These are phyloP conservation scores for Matsumurasca onukii DNA, from an alignment of 1,140 invertebrate species.

Conservation along the genomic window DNA sequence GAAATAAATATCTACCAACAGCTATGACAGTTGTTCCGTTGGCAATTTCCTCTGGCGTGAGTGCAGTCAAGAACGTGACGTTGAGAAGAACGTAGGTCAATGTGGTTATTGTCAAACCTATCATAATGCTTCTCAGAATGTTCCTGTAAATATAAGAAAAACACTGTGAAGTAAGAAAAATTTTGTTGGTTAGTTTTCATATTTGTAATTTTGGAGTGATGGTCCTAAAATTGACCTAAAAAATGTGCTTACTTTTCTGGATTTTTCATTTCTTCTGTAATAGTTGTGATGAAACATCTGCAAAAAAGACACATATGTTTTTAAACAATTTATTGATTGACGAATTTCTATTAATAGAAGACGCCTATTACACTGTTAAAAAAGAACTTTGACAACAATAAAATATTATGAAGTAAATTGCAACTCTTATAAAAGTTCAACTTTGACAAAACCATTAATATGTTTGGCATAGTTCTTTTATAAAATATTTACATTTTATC, in stretches of 20 bases:
- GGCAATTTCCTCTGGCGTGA: background rate
- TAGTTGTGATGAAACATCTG: slow-evolving; percentile 10
- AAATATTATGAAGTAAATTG: no score
- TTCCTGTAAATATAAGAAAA: slow-evolving; percentile 3
- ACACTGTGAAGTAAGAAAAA: background rate
- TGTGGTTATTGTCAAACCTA: slow-evolving; percentile 5
- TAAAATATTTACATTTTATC: no score
- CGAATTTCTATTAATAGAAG: no score
- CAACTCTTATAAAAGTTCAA: no score
- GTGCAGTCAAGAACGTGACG: slow-evolving; percentile 8
- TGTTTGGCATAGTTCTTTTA: no score
- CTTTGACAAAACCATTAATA: no score
- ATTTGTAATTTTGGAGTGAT: background rate
- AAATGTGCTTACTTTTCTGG: slow-evolving; percentile 12
- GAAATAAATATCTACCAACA: background rate
- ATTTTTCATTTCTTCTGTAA: slow-evolving; percentile 15
- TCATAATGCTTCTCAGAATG: background rate
- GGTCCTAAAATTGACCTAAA: background rate
- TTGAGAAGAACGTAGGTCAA: background rate
- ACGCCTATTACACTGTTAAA: no score
- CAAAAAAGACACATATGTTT: no score
- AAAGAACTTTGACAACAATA: no score
- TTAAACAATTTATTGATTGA: no score
- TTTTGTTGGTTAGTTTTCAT: background rate
- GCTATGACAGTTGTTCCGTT: slow-evolving; percentile 9